Evolutionary conservation across 2,797 vertebrate genomes (phyloP).

Genomic region (Diplodus sargus): DNA sequence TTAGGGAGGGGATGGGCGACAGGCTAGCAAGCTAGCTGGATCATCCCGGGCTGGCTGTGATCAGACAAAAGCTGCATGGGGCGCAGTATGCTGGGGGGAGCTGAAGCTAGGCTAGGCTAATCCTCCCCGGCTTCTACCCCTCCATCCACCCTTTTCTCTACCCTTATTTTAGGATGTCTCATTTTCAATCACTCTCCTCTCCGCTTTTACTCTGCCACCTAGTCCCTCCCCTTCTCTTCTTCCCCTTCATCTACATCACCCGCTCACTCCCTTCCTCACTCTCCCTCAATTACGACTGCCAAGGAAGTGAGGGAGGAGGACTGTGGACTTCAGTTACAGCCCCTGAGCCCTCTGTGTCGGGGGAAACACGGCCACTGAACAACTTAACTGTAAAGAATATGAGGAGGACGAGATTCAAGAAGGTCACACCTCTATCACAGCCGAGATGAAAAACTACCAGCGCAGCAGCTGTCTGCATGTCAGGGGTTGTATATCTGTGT

Average conservation of each 20-base stretch:
- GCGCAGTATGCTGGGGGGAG: slow-evolving; percentile 57
- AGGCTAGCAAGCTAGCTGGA: slow-evolving; percentile 55
- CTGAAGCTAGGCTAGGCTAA: slow-evolving; percentile 60
- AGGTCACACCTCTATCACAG: slow-evolving; percentile 66
- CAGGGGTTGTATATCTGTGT: slow-evolving; percentile 2
- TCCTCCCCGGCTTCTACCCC: slow-evolving; percentile 51
- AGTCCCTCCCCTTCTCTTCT: slow-evolving; percentile 8
- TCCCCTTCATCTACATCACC: slow-evolving; percentile 56
- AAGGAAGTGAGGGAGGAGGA: slow-evolving; percentile 31
- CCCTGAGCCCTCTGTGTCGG: slow-evolving; percentile 67
- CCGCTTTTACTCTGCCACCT: slow-evolving; percentile 8
- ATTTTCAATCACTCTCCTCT: slow-evolving; percentile 39
- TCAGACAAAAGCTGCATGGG: slow-evolving; percentile 80
- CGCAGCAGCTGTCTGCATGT: slow-evolving; percentile 63
- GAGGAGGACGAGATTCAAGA: slow-evolving; percentile 52
- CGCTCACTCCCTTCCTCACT: slow-evolving; percentile 28
- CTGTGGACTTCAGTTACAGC: slow-evolving; percentile 60
- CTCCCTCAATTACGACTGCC: slow-evolving; percentile 39
- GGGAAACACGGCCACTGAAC: slow-evolving; percentile 63
- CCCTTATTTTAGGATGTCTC: neutral
- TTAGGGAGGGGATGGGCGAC: slow-evolving; percentile 37
- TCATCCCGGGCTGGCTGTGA: slow-evolving; percentile 66
- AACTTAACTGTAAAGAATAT: slow-evolving; percentile 71
- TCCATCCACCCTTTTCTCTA: slow-evolving; percentile 20
- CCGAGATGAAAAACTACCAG: slow-evolving; percentile 54